phyloP scores from a whole-genome alignment of 64 coral and sea anemone genomes.

The Porites australiensis region DNA sequence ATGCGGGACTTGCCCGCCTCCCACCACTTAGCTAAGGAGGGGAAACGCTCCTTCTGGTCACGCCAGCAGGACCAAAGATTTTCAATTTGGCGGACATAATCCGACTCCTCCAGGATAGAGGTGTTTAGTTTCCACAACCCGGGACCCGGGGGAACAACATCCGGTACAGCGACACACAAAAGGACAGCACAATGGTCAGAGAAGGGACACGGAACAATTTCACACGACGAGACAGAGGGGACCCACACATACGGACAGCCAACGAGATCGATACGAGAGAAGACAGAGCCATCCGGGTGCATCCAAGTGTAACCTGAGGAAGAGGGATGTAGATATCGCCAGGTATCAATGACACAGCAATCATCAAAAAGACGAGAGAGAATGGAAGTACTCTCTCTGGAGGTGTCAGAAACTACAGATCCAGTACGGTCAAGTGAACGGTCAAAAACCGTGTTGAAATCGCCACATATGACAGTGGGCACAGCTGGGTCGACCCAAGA shows the following conservation, averaged over 20 bases:
- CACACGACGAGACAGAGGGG: too few relatives aligned
- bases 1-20: conserved; percentile 20
- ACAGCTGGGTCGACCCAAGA: not conserved
- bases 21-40: conserved; percentile 38
- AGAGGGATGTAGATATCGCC: not conserved
- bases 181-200: too few relatives aligned
- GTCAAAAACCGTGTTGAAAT: too few relatives aligned
- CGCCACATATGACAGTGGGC: not conserved
- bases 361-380: not conserved
- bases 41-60: not conserved
- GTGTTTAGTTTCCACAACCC: conserved; percentile 43
- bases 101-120: not conserved
- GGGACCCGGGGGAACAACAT: not conserved
- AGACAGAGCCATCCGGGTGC: not conserved
- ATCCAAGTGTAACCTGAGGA: not conserved
- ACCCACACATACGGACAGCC: too few relatives aligned
- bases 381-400: not conserved
- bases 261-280: not conserved
- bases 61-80: not conserved
- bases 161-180: too few relatives aligned
- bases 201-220: too few relatives aligned
- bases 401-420: too few relatives aligned
- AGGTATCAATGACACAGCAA: not conserved
- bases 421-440: too few relatives aligned
- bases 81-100: not conserved